Conservation (phyloP, 2,888 invertebrate species). For the Acronicta psi region DNA sequence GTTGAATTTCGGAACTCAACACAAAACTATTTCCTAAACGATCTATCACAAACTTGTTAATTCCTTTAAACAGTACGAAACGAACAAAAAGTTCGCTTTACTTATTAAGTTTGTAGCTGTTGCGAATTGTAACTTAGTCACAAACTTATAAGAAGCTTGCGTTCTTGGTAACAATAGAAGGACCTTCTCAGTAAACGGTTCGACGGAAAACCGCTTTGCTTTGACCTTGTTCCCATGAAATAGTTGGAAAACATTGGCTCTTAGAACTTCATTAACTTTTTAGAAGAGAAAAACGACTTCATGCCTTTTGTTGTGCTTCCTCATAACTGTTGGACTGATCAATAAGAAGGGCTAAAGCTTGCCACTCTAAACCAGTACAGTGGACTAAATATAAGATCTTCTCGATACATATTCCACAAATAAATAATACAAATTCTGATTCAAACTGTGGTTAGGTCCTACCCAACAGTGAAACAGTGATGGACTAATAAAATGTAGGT, state of each 20-base stretch:
- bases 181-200: slow-evolving; percentile 14
- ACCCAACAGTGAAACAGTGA: no score
- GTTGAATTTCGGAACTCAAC: background rate
- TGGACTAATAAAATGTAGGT: no score
- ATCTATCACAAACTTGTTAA: background rate
- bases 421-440: no score
- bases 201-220: background rate
- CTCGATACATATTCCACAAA: no score
- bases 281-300: no score
- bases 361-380: no score
- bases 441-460: no score
- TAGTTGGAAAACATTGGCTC: background rate
- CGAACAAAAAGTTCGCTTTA: background rate
- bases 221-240: background rate
- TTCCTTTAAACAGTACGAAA: slow-evolving; percentile 3
- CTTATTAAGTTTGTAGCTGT: slow-evolving; percentile 12
- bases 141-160: slow-evolving; percentile 22
- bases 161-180: slow-evolving; percentile 12
- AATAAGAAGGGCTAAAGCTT: no score
- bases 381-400: no score
- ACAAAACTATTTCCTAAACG: background rate
- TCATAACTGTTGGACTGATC: no score
- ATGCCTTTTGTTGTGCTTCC: no score
- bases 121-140: slow-evolving; percentile 8
- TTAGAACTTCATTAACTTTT: background rate